Evolutionary conservation across 2,888 invertebrate species (phyloP).

Genomic region (Electrophaes corylata): DNA sequence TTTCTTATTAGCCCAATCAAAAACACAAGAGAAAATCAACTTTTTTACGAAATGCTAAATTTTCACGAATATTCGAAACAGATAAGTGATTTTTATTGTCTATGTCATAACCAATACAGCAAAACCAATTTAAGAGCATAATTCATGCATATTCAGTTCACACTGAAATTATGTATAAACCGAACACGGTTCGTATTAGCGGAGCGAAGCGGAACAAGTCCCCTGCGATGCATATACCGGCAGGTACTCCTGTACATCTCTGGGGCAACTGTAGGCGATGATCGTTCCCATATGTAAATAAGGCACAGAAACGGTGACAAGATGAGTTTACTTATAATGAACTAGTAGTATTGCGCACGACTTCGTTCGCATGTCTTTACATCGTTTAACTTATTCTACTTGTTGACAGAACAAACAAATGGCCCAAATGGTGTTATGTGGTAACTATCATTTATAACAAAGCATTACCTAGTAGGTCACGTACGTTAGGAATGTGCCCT

Average conservation of each 20-base stretch:
- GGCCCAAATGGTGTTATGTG: too few species aligned
- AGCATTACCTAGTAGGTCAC: too few species aligned
- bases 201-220: slow-evolving; percentile 54
- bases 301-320: slow-evolving; percentile 13
- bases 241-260: slow-evolving; percentile 24
- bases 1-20: too few species aligned
- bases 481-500: too few species aligned
- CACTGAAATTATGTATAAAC: slow-evolving; percentile 10
- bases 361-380: too few species aligned
- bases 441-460: too few species aligned
- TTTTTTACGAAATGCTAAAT: too few species aligned
- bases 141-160: slow-evolving; percentile 16
- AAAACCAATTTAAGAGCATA: slow-evolving; percentile 5
- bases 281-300: slow-evolving; percentile 60
- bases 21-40: too few species aligned
- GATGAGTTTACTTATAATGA: slow-evolving; percentile 15
- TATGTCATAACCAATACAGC: background rate
- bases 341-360: too few species aligned
- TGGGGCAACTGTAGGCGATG: slow-evolving; percentile 48
- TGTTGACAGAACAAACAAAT: too few species aligned
- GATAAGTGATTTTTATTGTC: background rate
- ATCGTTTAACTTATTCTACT: too few species aligned
- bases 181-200: slow-evolving; percentile 17
- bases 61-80: background rate
- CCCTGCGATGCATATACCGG: slow-evolving; percentile 50